Percentiles rank a stretch among this genome's conserved stretches.
These are phyloP conservation scores for Tetrax tetrax DNA, from an alignment of 2,113 vertebrate species.

Conservation along the genomic window DNA sequence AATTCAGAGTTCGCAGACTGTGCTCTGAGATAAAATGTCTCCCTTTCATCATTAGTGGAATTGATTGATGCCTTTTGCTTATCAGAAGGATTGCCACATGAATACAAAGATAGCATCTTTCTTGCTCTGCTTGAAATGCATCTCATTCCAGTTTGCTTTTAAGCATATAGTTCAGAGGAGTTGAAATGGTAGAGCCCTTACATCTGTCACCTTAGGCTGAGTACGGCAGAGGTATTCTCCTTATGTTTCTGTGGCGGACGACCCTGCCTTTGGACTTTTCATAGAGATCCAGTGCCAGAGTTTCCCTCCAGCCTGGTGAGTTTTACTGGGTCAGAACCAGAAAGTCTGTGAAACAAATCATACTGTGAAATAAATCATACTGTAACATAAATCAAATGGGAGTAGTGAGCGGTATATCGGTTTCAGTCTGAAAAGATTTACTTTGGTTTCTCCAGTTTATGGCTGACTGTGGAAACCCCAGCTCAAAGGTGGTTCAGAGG, in stretches of 20 bases:
- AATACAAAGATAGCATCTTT: background rate
- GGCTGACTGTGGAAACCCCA: background rate
- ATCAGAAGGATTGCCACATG: background rate
- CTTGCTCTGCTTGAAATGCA: background rate
- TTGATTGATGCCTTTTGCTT: background rate
- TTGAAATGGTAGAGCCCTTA: constrained; percentile 11
- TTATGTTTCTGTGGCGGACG: background rate
- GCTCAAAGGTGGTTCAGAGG: background rate
- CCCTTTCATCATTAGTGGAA: background rate
- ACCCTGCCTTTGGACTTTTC: background rate
- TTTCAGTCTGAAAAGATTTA: background rate
- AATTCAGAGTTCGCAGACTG: background rate
- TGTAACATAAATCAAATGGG: background rate
- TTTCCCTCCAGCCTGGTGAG: background rate
- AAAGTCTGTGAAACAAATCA: background rate
- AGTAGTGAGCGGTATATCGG: background rate
- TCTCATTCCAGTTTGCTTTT: constrained; percentile 26
- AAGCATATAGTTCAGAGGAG: constrained; percentile 37
- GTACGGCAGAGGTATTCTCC: background rate
- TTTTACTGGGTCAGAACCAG: background rate
- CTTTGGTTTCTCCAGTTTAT: background rate
- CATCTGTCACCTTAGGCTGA: background rate
- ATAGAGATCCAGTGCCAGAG: background rate
- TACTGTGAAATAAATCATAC: background rate
- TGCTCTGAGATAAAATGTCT: background rate